Evolutionary conservation across 2,888 invertebrate species (phyloP), one percentile per base, ranked within the genome.

Genomic region (Brenthis daphne): DNA sequence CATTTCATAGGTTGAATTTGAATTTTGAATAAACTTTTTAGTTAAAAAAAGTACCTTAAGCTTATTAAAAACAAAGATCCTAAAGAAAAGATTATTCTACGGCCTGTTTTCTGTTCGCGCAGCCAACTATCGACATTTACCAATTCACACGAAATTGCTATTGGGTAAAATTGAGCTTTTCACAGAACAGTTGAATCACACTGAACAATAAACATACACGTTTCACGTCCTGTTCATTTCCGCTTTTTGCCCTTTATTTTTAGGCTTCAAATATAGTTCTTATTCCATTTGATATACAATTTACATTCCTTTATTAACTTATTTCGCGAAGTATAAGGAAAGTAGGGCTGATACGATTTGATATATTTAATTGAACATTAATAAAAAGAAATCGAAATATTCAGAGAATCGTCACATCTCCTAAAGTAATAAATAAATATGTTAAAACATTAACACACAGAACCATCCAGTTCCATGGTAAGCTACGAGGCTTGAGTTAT

Each of bases 181-280:
- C 24, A 16, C 51, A 43, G 16, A 37, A 58, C 56, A 57, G 29
- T 50, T 16, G 43, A 43, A 55, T 37, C 64, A n/a, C 54, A 64
- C 29, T 29, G 50, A 65, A 58, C 58, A 65, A 65, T 58, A 57
- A 58, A 65, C 51, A 66, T 54, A 54, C 54, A 43, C 58, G 43
- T 48, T 11, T 33, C 57, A 11, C 33, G 51, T 37, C 50, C 37
- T 29, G 12, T 43, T 48, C 60, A 48, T 60, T 33, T 60, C 48
- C 48, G 54, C 60, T 29, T 60, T 60, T 16, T 33, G 5, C 24
- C 4, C 12, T 33, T 48, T 20, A 8, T 16, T 0, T 8, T 48
- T 54, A 1, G 14, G 48, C 16, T 24, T 43, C 37, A 43, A 48
- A 48, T 48, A 47, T 47, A 16, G 12, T 14, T 54, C 48, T 60